These are phyloP conservation scores for Lophochroa leadbeateri DNA, from an alignment of 2,113 vertebrate genomes.

Conservation along the genomic window DNA sequence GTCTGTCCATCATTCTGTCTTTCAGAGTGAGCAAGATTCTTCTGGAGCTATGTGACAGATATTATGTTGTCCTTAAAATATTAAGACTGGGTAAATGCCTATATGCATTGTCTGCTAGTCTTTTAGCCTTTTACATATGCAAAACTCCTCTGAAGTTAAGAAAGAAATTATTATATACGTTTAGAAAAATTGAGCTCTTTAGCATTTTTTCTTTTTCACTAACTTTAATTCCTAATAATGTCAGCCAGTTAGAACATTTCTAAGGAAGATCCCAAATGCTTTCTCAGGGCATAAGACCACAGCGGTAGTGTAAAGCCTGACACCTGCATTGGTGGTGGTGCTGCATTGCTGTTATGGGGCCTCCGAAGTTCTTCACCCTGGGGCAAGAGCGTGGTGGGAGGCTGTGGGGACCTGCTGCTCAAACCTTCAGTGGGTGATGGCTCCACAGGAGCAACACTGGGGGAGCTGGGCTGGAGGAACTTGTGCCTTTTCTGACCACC, in stretches of 20 bases:
- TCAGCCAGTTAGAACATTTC: not conserved
- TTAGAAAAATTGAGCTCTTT: not conserved
- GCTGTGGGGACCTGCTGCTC: not conserved
- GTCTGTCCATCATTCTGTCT: not conserved
- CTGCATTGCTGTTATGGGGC: not conserved
- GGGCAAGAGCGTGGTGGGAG: accelerated
- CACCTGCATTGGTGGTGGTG: not conserved
- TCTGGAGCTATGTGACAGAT: not conserved
- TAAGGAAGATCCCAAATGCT: not conserved
- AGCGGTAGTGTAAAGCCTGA: accelerated
- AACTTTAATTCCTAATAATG: not conserved
- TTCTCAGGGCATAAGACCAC: accelerated
- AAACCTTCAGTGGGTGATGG: too few relatives aligned
- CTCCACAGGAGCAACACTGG: accelerated
- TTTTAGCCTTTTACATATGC: not conserved
- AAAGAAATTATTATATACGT: not conserved
- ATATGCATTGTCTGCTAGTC: not conserved
- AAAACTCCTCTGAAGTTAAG: not conserved
- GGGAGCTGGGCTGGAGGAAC: not conserved
- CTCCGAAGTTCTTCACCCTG: accelerated
- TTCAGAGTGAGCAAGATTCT: not conserved
- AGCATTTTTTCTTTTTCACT: not conserved
- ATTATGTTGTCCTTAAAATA: not conserved
- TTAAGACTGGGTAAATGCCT: not conserved
- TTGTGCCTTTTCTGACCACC: not conserved